Percentiles rank a stretch among this genome's conserved stretches.
phyloP scores from a whole-genome alignment of 2,113 vertebrate species.

The Murina feae region DNA sequence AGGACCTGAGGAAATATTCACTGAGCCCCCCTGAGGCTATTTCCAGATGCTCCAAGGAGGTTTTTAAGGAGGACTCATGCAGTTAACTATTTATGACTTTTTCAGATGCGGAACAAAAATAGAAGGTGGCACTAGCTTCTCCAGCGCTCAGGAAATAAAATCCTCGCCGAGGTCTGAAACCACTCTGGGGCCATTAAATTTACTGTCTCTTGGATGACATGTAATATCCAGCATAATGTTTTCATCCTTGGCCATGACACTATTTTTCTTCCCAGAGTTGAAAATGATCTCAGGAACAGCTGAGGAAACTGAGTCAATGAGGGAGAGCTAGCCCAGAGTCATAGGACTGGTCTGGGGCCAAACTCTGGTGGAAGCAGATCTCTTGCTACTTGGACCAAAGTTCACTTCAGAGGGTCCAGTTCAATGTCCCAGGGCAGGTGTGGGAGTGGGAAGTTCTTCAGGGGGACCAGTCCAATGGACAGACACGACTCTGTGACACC shows the following conservation, averaged over 20 bases:
- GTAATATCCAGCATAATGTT: not conserved
- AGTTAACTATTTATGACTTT: constrained; percentile 69
- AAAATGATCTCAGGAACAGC: constrained; percentile 2
- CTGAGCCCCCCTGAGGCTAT: constrained; percentile 48
- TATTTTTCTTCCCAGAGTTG: not conserved
- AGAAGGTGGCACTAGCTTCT: constrained; percentile 32
- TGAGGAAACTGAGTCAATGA: constrained; percentile 12
- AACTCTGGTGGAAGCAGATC: not conserved
- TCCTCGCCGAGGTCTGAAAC: not conserved
- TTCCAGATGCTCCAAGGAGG: constrained; percentile 58
- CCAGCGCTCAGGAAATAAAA: not conserved
- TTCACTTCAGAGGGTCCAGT: not conserved
- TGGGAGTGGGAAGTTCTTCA: not conserved
- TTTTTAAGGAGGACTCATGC: constrained; percentile 33
- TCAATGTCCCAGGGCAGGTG: not conserved
- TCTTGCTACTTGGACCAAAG: not conserved
- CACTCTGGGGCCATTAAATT: constrained; percentile 47
- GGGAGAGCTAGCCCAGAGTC: not conserved
- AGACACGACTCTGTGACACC: not conserved
- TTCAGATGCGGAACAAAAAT: constrained; percentile 45
- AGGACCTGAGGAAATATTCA: constrained; percentile 55
- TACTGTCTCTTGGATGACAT: constrained; percentile 17
- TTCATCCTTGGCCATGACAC: not conserved
- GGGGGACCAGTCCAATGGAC: not conserved
- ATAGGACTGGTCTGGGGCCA: not conserved